These are phyloP conservation scores for Dreissena rostriformis DNA, from an alignment of 1,140 invertebrate species.

Conservation along the genomic window DNA sequence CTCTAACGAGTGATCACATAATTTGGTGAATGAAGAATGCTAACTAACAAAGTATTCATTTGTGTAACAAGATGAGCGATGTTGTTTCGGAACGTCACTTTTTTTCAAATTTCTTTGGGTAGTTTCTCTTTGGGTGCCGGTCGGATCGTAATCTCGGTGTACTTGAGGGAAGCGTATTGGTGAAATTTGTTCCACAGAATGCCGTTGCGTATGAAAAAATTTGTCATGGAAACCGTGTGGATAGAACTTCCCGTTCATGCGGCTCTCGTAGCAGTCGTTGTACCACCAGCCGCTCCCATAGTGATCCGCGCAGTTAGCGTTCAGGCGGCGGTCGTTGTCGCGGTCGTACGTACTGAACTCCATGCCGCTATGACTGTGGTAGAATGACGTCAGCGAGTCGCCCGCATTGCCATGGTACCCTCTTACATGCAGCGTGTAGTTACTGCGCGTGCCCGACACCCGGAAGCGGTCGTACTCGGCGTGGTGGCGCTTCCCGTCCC, in stretches of 20 bases:
- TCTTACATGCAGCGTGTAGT: constrained; percentile 86
- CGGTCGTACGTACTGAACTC: constrained; percentile 88
- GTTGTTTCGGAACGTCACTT: not conserved
- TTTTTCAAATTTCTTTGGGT: constrained; percentile 63
- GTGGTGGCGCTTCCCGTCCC: constrained; percentile 82
- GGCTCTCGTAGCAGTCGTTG: constrained; percentile 94
- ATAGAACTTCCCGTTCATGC: constrained; percentile 94
- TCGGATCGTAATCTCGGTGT: constrained; percentile 77
- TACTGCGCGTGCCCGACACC: constrained; percentile 86
- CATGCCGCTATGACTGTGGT: constrained; percentile 85
- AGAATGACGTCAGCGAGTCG: constrained; percentile 78
- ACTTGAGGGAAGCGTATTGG: constrained; percentile 77
- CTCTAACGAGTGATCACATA: too few species aligned
- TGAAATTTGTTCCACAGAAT: constrained; percentile 81
- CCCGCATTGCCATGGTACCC: constrained; percentile 85
- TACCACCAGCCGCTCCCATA: constrained; percentile 84
- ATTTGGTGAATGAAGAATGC: not conserved
- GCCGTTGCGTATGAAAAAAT: constrained; percentile 79
- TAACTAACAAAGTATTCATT: not conserved
- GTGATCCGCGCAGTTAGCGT: constrained; percentile 87
- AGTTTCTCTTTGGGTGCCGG: constrained; percentile 62
- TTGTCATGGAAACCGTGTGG: constrained; percentile 75
- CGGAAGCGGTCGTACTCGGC: constrained; percentile 88
- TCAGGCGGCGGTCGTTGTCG: constrained; percentile 88
- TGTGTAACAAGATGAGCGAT: not conserved